A percentile compares a stretch with the other conserved stretches of the same genome.
Evolutionary conservation across 2,113 vertebrate species (phyloP).

Genomic region (Anguilla rostrata): DNA sequence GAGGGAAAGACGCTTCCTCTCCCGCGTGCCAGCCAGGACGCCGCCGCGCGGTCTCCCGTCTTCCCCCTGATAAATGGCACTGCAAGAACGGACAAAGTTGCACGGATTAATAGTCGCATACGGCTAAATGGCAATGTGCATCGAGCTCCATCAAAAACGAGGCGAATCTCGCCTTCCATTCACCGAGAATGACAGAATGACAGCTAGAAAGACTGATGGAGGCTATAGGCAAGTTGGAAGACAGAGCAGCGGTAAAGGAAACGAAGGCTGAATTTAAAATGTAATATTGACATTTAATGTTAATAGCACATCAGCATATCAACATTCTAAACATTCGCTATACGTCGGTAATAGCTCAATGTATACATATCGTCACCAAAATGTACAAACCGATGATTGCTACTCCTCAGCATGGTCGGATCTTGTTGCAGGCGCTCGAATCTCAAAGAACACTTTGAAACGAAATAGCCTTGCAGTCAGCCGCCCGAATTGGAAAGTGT

Average conservation of each 20-base stretch:
- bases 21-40: conserved; percentile 50
- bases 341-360: background rate
- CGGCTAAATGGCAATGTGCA: background rate
- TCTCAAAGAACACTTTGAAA: conserved; percentile 52
- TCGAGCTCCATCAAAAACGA: background rate
- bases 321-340: background rate
- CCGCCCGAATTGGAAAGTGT: conserved; percentile 59
- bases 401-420: conserved; percentile 65
- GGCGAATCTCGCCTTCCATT: background rate
- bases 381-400: conserved; percentile 63
- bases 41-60: conserved; percentile 63
- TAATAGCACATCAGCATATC: background rate
- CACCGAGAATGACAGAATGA: background rate
- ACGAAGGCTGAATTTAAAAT: background rate
- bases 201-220: background rate
- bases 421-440: conserved; percentile 37
- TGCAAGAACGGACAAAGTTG: conserved; percentile 60
- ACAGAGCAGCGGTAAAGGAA: background rate
- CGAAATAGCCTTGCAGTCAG: conserved; percentile 51
- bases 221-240: background rate
- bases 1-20: conserved; percentile 68
- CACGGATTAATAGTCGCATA: background rate
- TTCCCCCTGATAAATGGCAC: conserved; percentile 61
- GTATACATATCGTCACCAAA: too few relatives aligned
- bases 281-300: background rate